Percentiles rank a stretch among this genome's conserved stretches.
Conservation (phyloP, 2,113 vertebrate genomes). For the Vimba vimba region DNA sequence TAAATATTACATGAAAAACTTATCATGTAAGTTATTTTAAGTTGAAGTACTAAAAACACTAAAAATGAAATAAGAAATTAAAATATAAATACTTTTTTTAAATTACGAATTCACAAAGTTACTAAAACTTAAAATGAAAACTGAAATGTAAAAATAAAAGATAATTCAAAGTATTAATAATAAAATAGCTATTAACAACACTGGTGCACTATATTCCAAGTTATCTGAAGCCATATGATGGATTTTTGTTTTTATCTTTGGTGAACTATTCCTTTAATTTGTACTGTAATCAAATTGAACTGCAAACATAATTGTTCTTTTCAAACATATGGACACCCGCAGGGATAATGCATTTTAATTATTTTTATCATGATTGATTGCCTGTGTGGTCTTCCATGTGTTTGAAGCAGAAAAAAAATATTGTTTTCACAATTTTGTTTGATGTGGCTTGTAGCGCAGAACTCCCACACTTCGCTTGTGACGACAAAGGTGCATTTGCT, state of each 20-base stretch:
- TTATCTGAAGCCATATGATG: neutral
- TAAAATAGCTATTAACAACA: too few relatives aligned
- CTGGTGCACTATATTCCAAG: neutral
- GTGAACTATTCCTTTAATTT: neutral
- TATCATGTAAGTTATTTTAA: too few relatives aligned
- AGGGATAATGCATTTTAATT: neutral
- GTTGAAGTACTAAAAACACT: too few relatives aligned
- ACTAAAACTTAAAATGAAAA: too few relatives aligned
- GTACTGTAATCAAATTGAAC: neutral
- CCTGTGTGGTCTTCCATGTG: neutral
- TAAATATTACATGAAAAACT: too few relatives aligned
- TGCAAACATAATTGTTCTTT: neutral
- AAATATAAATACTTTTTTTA: too few relatives aligned
- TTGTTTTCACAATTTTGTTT: neutral
- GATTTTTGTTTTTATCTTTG: neutral
- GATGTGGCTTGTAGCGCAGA: neutral
- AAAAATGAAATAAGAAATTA: too few relatives aligned
- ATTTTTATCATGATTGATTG: neutral
- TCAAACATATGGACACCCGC: too few relatives aligned
- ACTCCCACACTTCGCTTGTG: neutral
- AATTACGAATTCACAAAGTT: too few relatives aligned
- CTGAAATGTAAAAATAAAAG: too few relatives aligned
- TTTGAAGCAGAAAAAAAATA: neutral
- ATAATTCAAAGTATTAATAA: too few relatives aligned
- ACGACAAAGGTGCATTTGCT: neutral